Percentiles rank a stretch among this genome's conserved stretches.
Evolutionary conservation across 1,140 invertebrate species (phyloP).

Genomic region (Nilaparvata lugens): DNA sequence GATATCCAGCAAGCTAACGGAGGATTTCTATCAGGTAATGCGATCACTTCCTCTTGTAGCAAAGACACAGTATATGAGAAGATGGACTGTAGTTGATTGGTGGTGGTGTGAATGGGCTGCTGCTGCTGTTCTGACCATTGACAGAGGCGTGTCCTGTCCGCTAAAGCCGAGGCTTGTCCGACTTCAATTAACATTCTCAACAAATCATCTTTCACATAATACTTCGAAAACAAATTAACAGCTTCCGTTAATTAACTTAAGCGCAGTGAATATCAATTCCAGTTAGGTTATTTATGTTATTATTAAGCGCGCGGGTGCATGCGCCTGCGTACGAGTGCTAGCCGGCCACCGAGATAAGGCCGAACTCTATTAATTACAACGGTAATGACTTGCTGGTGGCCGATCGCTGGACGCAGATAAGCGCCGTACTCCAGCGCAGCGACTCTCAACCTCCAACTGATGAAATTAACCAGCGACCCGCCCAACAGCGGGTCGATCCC

Average conservation of each 20-base stretch:
- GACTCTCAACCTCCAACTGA: background rate
- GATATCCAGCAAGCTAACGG: too few relatives aligned
- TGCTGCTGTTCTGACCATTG: too few relatives aligned
- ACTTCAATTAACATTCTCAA: conserved; percentile 4
- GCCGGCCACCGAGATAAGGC: background rate
- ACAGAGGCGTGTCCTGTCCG: too few relatives aligned
- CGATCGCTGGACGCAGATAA: too few relatives aligned
- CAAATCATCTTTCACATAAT: conserved; percentile 5
- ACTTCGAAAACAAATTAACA: conserved; percentile 5
- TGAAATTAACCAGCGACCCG: background rate
- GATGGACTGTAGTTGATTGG: too few relatives aligned
- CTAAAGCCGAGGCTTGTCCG: background rate
- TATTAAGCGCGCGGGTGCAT: background rate
- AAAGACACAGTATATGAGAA: too few relatives aligned
- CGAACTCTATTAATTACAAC: background rate
- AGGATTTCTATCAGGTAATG: too few relatives aligned
- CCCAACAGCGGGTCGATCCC: background rate
- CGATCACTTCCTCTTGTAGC: too few relatives aligned
- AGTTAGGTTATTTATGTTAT: conserved; percentile 2
- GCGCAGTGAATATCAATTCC: conserved; percentile 4
- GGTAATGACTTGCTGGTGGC: background rate
- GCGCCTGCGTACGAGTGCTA: background rate
- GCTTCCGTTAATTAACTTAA: conserved; percentile 5
- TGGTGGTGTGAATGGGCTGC: too few relatives aligned
- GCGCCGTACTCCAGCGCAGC: background rate